A percentile compares a stretch with the other conserved stretches of the same genome.
Conservation (phyloP, 2,888 invertebrate genomes). For the Cephus rjabovi region DNA sequence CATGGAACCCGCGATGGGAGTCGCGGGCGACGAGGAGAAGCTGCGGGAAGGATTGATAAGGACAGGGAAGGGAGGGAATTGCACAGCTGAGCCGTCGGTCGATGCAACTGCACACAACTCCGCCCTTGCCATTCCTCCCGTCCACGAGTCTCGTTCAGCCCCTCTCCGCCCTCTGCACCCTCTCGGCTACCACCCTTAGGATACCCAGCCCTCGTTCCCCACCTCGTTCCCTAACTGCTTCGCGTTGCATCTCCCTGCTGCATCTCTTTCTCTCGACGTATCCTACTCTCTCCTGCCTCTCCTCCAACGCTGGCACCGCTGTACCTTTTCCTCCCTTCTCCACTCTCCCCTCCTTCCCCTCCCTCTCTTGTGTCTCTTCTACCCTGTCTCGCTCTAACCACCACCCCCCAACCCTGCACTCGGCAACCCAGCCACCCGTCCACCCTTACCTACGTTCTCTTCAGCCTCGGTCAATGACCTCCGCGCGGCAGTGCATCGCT, state of each 20-base stretch:
- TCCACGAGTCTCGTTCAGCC: conserved; percentile 22
- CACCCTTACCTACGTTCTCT: conserved; percentile 36
- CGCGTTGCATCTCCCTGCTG: neutral
- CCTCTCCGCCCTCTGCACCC: conserved; percentile 16
- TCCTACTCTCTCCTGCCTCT: neutral
- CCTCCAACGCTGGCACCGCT: neutral
- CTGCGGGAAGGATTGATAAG: neutral
- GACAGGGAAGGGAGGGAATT: conserved; percentile 34
- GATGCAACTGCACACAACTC: conserved; percentile 59
- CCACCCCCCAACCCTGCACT: conserved; percentile 16
- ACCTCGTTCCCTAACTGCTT: conserved; percentile 19
- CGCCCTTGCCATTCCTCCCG: conserved; percentile 32
- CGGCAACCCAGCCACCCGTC: conserved; percentile 27
- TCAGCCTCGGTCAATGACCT: conserved; percentile 62
- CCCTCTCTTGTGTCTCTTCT: conserved; percentile 26
- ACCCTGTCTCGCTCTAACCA: neutral
- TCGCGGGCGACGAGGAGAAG: conserved; percentile 19
- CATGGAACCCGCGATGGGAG: conserved; percentile 8
- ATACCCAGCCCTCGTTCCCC: conserved; percentile 22
- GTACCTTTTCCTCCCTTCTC: neutral
- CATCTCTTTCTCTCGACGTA: conserved; percentile 19
- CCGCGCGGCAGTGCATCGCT: conserved; percentile 50
- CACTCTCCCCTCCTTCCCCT: neutral
- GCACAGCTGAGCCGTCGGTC: conserved; percentile 60
- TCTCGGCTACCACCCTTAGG: conserved; percentile 30